Percentiles rank a stretch among this genome's conserved stretches.
Conservation (phyloP, 2,888 invertebrate species). For the Isoperla grammatica region DNA sequence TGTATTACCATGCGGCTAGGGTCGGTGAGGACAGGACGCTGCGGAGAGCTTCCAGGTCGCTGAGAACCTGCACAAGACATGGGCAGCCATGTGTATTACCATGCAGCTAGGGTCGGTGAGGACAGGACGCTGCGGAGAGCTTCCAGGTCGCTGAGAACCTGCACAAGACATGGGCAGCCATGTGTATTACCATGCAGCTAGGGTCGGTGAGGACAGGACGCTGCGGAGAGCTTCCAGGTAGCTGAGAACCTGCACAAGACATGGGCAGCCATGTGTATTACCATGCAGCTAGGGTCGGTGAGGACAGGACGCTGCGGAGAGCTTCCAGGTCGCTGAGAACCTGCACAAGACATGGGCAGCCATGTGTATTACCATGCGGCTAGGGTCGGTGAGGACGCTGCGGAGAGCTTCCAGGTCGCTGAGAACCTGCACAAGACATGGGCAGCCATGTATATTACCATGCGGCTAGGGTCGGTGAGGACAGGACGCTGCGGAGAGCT, state of each 20-base stretch:
- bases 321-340: slow-evolving; percentile 45
- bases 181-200: slow-evolving; percentile 60
- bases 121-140: slow-evolving; percentile 51
- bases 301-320: slow-evolving; percentile 55
- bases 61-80: slow-evolving; percentile 52
- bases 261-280: slow-evolving; percentile 68
- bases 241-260: slow-evolving; percentile 48
- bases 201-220: slow-evolving; percentile 54
- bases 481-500: slow-evolving; percentile 51
- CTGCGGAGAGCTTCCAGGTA: slow-evolving; percentile 51
- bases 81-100: slow-evolving; percentile 66
- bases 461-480: slow-evolving; percentile 55
- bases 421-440: slow-evolving; percentile 54
- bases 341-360: slow-evolving; percentile 61
- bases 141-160: slow-evolving; percentile 45
- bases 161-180: slow-evolving; percentile 65
- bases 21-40: slow-evolving; percentile 52
- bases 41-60: slow-evolving; percentile 50
- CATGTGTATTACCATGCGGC: slow-evolving; percentile 64
- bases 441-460: slow-evolving; percentile 66
- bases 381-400: slow-evolving; percentile 51
- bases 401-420: slow-evolving; percentile 50
- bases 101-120: slow-evolving; percentile 57
- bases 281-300: slow-evolving; percentile 54
- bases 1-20: slow-evolving; percentile 62